Evolutionary conservation across 1,140 invertebrate genomes (phyloP), one percentile per base, ranked within the genome.

Genomic region (Bombus pascuorum): DNA sequence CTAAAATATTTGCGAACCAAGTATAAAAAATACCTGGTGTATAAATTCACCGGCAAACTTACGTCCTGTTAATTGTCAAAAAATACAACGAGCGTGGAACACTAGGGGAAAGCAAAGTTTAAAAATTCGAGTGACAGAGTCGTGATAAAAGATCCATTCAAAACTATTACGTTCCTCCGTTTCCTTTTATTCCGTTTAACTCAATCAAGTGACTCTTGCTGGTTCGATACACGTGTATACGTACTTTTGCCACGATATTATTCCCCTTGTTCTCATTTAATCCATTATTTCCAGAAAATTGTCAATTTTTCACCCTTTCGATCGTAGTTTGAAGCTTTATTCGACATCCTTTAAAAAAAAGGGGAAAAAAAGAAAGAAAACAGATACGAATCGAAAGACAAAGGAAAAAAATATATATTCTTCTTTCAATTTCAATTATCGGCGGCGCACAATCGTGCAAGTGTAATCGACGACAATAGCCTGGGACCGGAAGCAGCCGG

Each of bases 391-490:
- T 53, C 5, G 25, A 34, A 34, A 44, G n/a, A 71, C 28, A 32
- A 73, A 39, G 22, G 8, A n/a, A 72, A 39, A n/a, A 72, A 44
- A 39, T 44, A 44, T 13, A 18, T 10, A n/a, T 66, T 59, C 28
- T 10, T 65, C 28, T 65, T 47, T 34, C 6, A 22, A 81, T 81
- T 15, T n/a, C n/a, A 25, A 37, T 37, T n/a, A 65, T 59, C 53
- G 53, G 37, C 22, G 44, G 15, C 18, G 15, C 15, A 53, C 44
- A 66, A 57, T 83, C 15, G 57, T 5, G 74, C 37, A 77, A 42
- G 62, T 75, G 73, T 70, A 66, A 68, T 34, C 74, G 34, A 6
- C 32, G 74, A 70, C 82, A 78, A 83, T 70, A 44, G 65, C 25
- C 25, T 32, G 74, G 42, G 34, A 77, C 44, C 73, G 82, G 82